Evolutionary conservation across 2,797 vertebrate species (phyloP).

Genomic region (Rhinella marina): DNA sequence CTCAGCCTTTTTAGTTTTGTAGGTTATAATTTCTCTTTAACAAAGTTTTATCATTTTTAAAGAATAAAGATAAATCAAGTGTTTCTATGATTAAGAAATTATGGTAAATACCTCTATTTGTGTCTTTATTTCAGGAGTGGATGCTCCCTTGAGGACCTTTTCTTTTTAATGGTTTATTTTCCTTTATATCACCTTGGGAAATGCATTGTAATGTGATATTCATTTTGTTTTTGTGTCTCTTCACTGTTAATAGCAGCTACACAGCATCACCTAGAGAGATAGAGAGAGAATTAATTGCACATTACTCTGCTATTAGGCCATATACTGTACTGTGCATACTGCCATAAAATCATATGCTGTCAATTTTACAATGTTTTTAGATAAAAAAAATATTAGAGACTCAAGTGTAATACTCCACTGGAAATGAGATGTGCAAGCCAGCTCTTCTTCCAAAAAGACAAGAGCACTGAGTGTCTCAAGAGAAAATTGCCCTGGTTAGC

Average conservation of each 20-base stretch:
- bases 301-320: not conserved
- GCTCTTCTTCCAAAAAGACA: no score
- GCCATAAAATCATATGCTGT: not conserved
- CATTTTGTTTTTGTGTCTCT: slow-evolving; percentile 36
- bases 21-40: not conserved
- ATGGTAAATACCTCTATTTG: slow-evolving; percentile 28
- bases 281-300: not conserved
- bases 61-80: not conserved
- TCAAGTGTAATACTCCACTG: no score
- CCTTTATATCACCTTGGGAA: slow-evolving; percentile 37
- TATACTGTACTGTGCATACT: not conserved
- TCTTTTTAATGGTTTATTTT: slow-evolving; percentile 47
- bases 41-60: not conserved
- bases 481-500: no score
- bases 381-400: no score
- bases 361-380: not conserved
- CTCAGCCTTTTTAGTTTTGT: not conserved
- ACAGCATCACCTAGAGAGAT: slow-evolving; percentile 46
- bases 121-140: slow-evolving; percentile 31
- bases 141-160: slow-evolving; percentile 23
- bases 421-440: no score
- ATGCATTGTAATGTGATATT: slow-evolving; percentile 42
- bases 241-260: slow-evolving; percentile 9
- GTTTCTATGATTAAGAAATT: not conserved
- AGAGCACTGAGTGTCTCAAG: no score